phyloP scores from a whole-genome alignment of 2,797 vertebrate species.

The Paedocypris micromegethes region DNA sequence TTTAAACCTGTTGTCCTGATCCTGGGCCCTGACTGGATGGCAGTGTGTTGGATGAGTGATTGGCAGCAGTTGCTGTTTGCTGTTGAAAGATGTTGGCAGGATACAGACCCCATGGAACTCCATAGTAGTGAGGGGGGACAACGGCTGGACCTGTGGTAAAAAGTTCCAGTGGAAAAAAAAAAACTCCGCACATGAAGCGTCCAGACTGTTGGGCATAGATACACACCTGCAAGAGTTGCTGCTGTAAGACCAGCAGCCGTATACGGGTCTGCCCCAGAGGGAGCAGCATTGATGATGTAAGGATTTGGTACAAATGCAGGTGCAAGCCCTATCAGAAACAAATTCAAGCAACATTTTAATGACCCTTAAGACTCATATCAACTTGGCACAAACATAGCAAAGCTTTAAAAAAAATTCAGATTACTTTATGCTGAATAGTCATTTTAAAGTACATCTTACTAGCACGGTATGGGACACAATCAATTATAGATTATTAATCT shows the following conservation, averaged over 20 bases:
- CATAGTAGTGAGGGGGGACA: constrained; percentile 96
- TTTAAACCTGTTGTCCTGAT: constrained; percentile 79
- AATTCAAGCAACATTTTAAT: neutral
- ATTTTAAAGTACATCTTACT: too few species aligned
- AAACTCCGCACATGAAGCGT: neutral
- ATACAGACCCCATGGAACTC: constrained; percentile 96
- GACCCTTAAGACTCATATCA: too few species aligned
- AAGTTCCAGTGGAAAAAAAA: neutral
- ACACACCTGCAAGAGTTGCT: constrained; percentile 85
- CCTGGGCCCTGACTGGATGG: constrained; percentile 83
- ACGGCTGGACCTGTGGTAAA: constrained; percentile 80
- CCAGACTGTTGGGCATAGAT: constrained; percentile 13
- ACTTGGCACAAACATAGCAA: too few species aligned
- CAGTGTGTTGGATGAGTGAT: constrained; percentile 89
- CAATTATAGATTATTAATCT: too few species aligned
- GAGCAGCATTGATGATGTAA: constrained; percentile 94
- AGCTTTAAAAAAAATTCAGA: too few species aligned
- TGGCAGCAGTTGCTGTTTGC: constrained; percentile 82
- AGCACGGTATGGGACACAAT: too few species aligned
- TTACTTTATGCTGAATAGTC: too few species aligned
- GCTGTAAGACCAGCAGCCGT: constrained; percentile 92
- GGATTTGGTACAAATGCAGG: constrained; percentile 99
- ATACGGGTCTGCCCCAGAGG: constrained; percentile 92
- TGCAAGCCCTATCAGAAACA: constrained; percentile 78
- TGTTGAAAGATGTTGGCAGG: constrained; percentile 98